A percentile compares a stretch with the other conserved stretches of the same genome.
Conservation (phyloP, 2,888 invertebrate species). For the Microplitis manilae region DNA sequence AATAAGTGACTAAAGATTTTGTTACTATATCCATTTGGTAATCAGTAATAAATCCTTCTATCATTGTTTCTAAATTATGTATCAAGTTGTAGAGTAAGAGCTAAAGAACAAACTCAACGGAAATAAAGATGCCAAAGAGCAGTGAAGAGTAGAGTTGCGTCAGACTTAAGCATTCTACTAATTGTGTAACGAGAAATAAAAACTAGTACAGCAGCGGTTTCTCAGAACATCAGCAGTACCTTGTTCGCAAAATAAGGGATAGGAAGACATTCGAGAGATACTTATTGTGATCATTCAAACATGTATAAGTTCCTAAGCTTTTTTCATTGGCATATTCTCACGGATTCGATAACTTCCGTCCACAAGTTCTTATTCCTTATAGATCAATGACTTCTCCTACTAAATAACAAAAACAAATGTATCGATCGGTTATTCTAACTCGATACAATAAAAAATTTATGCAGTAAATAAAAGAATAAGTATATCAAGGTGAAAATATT, state of each 20-base stretch:
- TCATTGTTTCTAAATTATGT: too few relatives aligned
- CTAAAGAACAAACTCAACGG: not conserved
- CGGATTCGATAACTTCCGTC: constrained; percentile 53
- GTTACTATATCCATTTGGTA: too few relatives aligned
- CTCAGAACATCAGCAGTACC: constrained; percentile 50
- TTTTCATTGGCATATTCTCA: constrained; percentile 41
- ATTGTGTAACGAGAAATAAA: constrained; percentile 69
- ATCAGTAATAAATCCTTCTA: too few relatives aligned
- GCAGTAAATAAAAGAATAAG: too few relatives aligned
- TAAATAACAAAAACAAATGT: not conserved
- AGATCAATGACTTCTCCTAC: not conserved
- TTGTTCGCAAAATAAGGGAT: constrained; percentile 34
- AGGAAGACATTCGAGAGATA: constrained; percentile 47
- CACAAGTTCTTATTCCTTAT: constrained; percentile 46
- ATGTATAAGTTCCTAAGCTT: constrained; percentile 7
- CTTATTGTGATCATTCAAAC: constrained; percentile 20
- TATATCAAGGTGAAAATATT: too few relatives aligned
- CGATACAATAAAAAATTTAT: too few relatives aligned
- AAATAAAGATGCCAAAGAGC: constrained; percentile 32
- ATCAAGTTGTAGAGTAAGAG: too few relatives aligned
- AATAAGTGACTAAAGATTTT: too few relatives aligned
- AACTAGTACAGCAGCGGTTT: constrained; percentile 62
- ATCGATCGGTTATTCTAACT: not conserved
- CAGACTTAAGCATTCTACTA: constrained; percentile 50
- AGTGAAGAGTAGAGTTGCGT: constrained; percentile 6